phyloP scores from a whole-genome alignment of 2,888 invertebrate genomes.

The Acrobasis consociella region DNA sequence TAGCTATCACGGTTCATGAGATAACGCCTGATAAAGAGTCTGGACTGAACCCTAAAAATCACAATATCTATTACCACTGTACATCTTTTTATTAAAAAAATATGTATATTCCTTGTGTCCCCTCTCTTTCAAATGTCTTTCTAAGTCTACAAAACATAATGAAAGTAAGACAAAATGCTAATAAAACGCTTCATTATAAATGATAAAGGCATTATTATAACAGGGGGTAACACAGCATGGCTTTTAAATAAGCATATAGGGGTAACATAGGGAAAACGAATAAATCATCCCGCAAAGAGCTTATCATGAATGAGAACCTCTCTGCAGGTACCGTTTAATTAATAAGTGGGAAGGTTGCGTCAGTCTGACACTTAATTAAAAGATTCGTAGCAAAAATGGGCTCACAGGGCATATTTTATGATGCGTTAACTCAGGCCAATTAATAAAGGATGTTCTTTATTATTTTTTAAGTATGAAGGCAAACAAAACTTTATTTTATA shows the following conservation, averaged over 20 bases:
- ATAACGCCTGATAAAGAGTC: no score
- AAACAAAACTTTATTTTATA: no score
- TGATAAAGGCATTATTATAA: not conserved
- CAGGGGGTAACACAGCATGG: not conserved
- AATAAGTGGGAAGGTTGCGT: constrained; percentile 23
- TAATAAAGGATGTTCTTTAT: no score
- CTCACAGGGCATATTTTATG: not conserved
- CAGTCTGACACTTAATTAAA: constrained; percentile 9
- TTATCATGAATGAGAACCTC: constrained; percentile 28
- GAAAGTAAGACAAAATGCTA: not conserved
- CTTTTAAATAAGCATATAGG: constrained; percentile 18
- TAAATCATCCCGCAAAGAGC: constrained; percentile 28
- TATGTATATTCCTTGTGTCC: no score
- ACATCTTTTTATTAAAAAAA: no score
- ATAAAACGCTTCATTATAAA: not conserved
- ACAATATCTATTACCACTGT: no score
- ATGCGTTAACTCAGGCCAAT: no score
- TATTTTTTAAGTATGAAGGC: no score
- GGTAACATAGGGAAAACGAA: constrained; percentile 21
- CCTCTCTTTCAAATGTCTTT: no score
- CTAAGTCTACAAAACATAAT: not conserved
- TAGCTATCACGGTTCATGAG: no score
- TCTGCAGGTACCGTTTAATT: constrained; percentile 25
- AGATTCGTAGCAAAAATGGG: not conserved
- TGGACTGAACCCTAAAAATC: no score